A percentile compares a stretch with the other conserved stretches of the same genome.
Conservation (phyloP, 2,797 vertebrate genomes). For the Micromesistius poutassou region DNA sequence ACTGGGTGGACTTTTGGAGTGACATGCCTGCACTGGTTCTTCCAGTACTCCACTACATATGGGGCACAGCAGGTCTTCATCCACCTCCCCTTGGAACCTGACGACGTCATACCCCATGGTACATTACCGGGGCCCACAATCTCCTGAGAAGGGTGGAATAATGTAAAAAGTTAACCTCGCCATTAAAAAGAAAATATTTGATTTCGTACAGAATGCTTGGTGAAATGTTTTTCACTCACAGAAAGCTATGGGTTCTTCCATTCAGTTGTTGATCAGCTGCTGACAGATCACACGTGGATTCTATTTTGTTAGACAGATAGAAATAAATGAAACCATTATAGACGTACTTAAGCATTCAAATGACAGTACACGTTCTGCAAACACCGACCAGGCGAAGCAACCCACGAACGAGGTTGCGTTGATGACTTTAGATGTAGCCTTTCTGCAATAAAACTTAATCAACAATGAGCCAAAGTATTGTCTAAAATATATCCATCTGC, state of each 20-base stretch:
- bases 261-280: slow-evolving; percentile 52
- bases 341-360: not conserved
- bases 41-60: slow-evolving; percentile 98
- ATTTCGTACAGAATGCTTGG: not conserved
- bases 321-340: not conserved
- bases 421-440: not conserved
- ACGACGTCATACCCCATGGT: slow-evolving; percentile 99
- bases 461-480: not conserved
- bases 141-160: slow-evolving; percentile 46
- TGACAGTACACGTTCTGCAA: not conserved
- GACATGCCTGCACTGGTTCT: slow-evolving; percentile 91
- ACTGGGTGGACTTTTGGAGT: not conserved
- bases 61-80: slow-evolving; percentile 96
- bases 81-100: slow-evolving; percentile 97
- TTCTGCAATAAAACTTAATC: not conserved
- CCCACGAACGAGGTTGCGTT: not conserved
- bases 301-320: slow-evolving; percentile 21
- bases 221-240: slow-evolving; percentile 57
- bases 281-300: slow-evolving; percentile 48
- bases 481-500: not conserved
- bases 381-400: not conserved
- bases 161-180: not conserved
- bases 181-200: not conserved
- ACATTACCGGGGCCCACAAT: slow-evolving; percentile 80
- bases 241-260: slow-evolving; percentile 59